Evolutionary conservation across 1,140 invertebrate genomes (phyloP), one percentile per base, ranked within the genome.

Genomic region (Drosophila ohnishii): DNA sequence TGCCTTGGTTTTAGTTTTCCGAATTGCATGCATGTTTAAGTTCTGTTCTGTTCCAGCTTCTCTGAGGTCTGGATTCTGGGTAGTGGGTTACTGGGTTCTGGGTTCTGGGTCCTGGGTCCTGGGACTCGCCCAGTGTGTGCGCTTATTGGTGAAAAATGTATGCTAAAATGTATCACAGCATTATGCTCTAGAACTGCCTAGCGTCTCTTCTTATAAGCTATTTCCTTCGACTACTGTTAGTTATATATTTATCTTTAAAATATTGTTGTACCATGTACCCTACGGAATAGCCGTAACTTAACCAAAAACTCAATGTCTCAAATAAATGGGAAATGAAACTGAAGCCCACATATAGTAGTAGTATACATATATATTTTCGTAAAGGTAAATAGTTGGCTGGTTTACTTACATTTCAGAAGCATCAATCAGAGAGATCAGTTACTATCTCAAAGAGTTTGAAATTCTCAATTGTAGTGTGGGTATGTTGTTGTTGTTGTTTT

Each of bases 91-190:
- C 55, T 45, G 19, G 50, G 34, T 48, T 42, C 59, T 44, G 47
- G 22, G 51, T 34, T 25, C 39, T 48, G 40, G 35, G 51, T 39
- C 19, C 39, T 48, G 40, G 35, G 51, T 39, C 19, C 32, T 32
- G 32, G 48, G 28, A 10, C 7, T 47, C 44, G 47, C 58, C 55
- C 61, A 60, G 47, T 53, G 60, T 59, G 67, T 67, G 57, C 69
- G 75, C 59, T 78, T 69, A 48, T 67, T 37, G 44, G 70, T 79
- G 72, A 61, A 71, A 79, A 70, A 72, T 87, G 75, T 87, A 88
- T 83, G 84, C 84, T 88, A 88, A 88, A 53, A 88, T 88, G 76
- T 88, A 88, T 88, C 84, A 88, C 84, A 88, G 84, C 84, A 84
- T 78, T 88, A 88, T 88, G 84, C 84, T 88, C 84, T 88, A 75